Base-by-base conservation (phyloP, 1,140 invertebrate genomes). In the Pogonomyrmex barbatus region DNA sequence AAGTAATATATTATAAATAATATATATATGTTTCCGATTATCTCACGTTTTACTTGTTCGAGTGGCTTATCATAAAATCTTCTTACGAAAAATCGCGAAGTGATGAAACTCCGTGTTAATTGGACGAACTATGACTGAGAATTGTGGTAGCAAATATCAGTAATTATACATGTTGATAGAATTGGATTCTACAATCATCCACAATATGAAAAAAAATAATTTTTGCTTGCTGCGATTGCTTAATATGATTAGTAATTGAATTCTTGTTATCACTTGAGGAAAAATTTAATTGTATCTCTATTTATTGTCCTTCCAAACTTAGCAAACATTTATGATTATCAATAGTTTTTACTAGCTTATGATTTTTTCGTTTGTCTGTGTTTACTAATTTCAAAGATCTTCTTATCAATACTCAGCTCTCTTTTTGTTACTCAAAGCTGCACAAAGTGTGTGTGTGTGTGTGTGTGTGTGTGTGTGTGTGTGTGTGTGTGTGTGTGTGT, bases 11-110 rank as follows among this genome's bases (percentile, higher is more conserved):
- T 73, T 30, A 33, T 24, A 24, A 24, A 24, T 24, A 24, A 24
- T 24, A 24, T 24, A 24, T 88, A 88, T 93, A 92, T 92, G 90
- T 93, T 92, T 93, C 92, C 87, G 81, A 86, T 89, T 93, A 93
- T 73, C 54, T 93, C 90, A 91, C 90, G 63, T 87, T 88, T 47
- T 56, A 39, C 87, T 65, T 89, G 73, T 17, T 50, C 70, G 86
- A 75, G 5, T 77, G 24, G 14, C 58, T 75, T 89, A 87, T 79
- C 60, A 30, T 58, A 62, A 81, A 68, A 42, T 73, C 24, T 65
- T 56, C n/a, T 60, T 75, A 60, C 79, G 68, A 83, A 83, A 83
- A 75, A 24, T 83, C 33, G 78, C 5, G 4, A 54, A 81, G 24
- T 52, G 42, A 24, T 54, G 67, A 60, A 73, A 39, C n/a, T 58